A percentile compares a stretch with the other conserved stretches of the same genome.
phyloP scores from a whole-genome alignment of 2,888 invertebrate genomes.

The Leptopilina syphax region DNA sequence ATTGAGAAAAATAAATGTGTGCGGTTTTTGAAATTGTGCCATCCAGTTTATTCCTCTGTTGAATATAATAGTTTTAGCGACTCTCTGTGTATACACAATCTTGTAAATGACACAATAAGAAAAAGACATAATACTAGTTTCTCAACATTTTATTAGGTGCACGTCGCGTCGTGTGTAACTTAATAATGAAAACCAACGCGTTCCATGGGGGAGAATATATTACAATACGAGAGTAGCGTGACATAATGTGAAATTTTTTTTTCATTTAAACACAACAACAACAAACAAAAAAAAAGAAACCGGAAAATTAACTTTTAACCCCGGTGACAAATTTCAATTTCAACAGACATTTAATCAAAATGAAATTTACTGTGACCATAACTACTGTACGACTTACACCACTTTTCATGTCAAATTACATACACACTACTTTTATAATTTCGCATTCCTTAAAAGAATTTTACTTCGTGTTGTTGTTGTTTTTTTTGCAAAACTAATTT shows the following conservation, averaged over 20 bases:
- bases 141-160: conserved; percentile 35
- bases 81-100: background rate
- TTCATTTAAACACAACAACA: background rate
- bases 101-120: background rate
- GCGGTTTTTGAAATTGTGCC: conserved; percentile 13
- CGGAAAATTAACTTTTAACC: too few species aligned
- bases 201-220: background rate
- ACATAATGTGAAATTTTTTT: conserved; percentile 27
- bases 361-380: too few species aligned
- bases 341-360: background rate
- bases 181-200: conserved; percentile 35
- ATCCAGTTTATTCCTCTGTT: conserved; percentile 4
- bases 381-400: too few species aligned
- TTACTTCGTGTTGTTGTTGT: too few species aligned
- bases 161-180: conserved; percentile 10
- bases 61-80: conserved; percentile 6
- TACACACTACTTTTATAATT: too few species aligned
- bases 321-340: background rate
- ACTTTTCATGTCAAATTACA: too few species aligned
- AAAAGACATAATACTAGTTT: conserved; percentile 22
- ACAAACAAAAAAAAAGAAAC: background rate
- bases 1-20: background rate
- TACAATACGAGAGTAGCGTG: background rate
- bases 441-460: too few species aligned
- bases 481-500: background rate